These are phyloP conservation scores for Acrobasis repandana DNA, from an alignment of 2,888 invertebrate genomes.

Conservation along the genomic window DNA sequence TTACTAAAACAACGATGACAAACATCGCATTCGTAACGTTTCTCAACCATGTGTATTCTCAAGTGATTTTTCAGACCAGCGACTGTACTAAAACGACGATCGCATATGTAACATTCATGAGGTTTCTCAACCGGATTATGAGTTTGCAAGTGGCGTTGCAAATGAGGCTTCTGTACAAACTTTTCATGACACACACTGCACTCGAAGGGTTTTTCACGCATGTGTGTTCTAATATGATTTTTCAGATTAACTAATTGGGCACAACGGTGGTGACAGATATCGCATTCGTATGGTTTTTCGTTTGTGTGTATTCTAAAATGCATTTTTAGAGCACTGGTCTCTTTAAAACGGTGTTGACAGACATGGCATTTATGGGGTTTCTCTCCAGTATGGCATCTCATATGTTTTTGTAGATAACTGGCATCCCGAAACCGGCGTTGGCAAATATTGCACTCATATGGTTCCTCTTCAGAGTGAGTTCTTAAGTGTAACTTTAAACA, in stretches of 20 bases:
- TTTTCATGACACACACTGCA: background rate
- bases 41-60: background rate
- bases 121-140: too few relatives aligned
- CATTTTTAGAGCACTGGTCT: background rate
- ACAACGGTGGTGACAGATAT: background rate
- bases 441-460: background rate
- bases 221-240: background rate
- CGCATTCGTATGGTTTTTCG: background rate
- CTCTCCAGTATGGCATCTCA: background rate
- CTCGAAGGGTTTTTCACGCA: background rate
- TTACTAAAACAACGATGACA: background rate
- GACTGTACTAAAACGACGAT: too few relatives aligned
- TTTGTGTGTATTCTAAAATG: background rate
- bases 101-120: too few relatives aligned
- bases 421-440: background rate
- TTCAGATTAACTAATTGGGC: background rate
- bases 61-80: background rate
- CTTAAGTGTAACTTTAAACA: background rate
- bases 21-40: background rate
- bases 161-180: background rate
- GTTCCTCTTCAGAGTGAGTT: background rate
- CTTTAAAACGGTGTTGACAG: background rate
- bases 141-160: background rate
- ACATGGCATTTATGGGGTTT: background rate
- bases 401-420: background rate